A percentile compares a stretch with the other conserved stretches of the same genome.
These are phyloP conservation scores for Heliconius eleuchia DNA, from an alignment of 1,140 invertebrate genomes.

Conservation along the genomic window DNA sequence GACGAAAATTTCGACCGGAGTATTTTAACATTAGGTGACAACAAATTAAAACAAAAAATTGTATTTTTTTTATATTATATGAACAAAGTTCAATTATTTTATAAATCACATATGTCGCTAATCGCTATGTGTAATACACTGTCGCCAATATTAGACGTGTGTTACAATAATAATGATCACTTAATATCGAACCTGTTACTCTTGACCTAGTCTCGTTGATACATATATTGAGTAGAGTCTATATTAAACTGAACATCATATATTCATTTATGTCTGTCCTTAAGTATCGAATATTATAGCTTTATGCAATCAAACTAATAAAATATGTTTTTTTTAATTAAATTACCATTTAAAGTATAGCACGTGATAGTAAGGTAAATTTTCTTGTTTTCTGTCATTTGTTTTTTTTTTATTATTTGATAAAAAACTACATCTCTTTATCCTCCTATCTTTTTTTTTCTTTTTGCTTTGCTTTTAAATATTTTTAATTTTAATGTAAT, in stretches of 20 bases:
- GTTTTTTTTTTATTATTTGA: not conserved
- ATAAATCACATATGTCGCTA: not conserved
- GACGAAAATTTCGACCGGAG: not conserved
- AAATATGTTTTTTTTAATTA: not conserved
- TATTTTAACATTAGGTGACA: too few relatives aligned
- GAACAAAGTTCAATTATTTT: not conserved
- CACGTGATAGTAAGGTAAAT: not conserved
- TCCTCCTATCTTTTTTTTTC: too few relatives aligned
- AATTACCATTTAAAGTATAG: not conserved
- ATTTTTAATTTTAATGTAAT: too few relatives aligned
- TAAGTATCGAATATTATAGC: not conserved
- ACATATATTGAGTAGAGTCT: not conserved
- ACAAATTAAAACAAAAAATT: too few relatives aligned
- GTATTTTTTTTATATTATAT: too few relatives aligned
- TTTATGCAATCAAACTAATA: not conserved
- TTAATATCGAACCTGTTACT: constrained; percentile 7
- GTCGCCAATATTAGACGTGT: not conserved
- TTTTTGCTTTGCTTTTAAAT: too few relatives aligned
- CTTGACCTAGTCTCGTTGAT: constrained; percentile 13
- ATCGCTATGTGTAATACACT: not conserved
- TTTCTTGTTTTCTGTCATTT: not conserved
- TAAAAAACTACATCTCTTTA: not conserved
- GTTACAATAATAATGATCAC: constrained; percentile 2
- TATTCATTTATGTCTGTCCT: not conserved
- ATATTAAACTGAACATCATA: not conserved